Percentiles rank a stretch among this genome's conserved stretches.
phyloP scores from a whole-genome alignment of 2,113 vertebrate genomes.

The Cololabis saira region DNA sequence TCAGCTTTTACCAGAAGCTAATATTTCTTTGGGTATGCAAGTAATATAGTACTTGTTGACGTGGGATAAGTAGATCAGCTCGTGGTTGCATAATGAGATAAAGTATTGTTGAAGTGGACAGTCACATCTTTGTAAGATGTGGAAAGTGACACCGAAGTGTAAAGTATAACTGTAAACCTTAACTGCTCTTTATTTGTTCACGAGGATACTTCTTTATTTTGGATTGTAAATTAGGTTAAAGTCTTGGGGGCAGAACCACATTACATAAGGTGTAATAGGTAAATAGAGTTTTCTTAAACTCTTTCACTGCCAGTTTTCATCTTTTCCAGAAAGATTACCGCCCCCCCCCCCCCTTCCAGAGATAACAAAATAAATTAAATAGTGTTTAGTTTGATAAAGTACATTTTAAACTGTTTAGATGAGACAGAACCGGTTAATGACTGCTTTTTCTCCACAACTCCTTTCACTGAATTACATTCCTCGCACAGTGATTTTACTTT shows the following conservation, averaged over 20 bases:
- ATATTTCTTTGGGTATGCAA: constrained; percentile 27
- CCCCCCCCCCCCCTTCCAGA: background rate
- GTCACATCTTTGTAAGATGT: too few relatives aligned
- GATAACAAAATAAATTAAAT: constrained; percentile 40
- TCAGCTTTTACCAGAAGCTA: constrained; percentile 14
- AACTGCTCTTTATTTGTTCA: too few relatives aligned
- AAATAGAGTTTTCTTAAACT: too few relatives aligned
- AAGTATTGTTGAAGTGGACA: background rate
- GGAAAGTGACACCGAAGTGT: too few relatives aligned
- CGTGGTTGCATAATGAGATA: background rate
- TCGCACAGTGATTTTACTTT: constrained; percentile 27
- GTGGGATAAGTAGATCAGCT: constrained; percentile 1
- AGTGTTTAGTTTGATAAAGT: constrained; percentile 23
- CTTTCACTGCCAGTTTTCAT: too few relatives aligned
- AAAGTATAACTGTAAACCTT: too few relatives aligned
- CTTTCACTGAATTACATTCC: constrained; percentile 28
- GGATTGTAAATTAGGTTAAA: background rate
- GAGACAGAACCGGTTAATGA: constrained; percentile 18
- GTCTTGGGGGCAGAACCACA: background rate
- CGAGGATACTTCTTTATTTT: background rate
- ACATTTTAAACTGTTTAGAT: constrained; percentile 17
- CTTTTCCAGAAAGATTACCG: background rate
- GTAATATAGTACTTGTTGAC: constrained; percentile 13
- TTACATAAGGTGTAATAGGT: too few relatives aligned
- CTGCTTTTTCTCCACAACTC: constrained; percentile 7